phyloP scores from a whole-genome alignment of 37 sponge, comb jelly and placozoan genomes.

The Oscarella lobularis region DNA sequence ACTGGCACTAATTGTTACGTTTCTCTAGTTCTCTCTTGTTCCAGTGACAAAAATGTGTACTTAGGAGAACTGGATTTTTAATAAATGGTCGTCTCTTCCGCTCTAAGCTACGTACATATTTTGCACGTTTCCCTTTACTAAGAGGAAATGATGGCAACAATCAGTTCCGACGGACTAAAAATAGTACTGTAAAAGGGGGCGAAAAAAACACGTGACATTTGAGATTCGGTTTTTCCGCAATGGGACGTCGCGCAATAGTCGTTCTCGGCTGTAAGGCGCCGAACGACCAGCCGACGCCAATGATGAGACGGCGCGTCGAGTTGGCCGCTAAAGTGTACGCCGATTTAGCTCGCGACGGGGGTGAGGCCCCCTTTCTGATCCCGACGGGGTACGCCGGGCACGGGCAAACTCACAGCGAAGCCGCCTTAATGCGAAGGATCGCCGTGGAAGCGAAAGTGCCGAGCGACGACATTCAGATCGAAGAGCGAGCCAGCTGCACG shows the following conservation, averaged over 20 bases:
- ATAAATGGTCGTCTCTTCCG: too few species aligned
- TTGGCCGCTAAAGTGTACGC: background rate
- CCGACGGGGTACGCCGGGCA: background rate
- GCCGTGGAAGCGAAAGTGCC: background rate
- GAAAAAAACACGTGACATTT: too few species aligned
- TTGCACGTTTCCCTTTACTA: too few species aligned
- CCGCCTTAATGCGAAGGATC: background rate
- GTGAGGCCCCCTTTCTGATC: background rate
- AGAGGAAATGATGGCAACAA: too few species aligned
- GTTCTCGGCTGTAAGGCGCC: background rate
- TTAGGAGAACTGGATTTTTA: constrained; percentile 78
- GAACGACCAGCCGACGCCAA: background rate
- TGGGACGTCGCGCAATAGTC: too few species aligned
- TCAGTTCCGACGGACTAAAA: too few species aligned
- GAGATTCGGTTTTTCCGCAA: too few species aligned
- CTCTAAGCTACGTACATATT: too few species aligned
- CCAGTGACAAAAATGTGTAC: constrained; percentile 85
- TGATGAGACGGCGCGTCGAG: background rate
- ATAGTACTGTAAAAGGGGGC: too few species aligned
- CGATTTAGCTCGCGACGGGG: background rate
- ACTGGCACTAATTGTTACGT: background rate
- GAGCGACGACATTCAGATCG: background rate
- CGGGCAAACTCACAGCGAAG: background rate
- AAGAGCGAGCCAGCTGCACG: background rate
- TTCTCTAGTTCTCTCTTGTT: constrained; percentile 54